These are phyloP conservation scores for Arenaria interpres DNA, from an alignment of 2,113 vertebrate genomes.

Conservation along the genomic window DNA sequence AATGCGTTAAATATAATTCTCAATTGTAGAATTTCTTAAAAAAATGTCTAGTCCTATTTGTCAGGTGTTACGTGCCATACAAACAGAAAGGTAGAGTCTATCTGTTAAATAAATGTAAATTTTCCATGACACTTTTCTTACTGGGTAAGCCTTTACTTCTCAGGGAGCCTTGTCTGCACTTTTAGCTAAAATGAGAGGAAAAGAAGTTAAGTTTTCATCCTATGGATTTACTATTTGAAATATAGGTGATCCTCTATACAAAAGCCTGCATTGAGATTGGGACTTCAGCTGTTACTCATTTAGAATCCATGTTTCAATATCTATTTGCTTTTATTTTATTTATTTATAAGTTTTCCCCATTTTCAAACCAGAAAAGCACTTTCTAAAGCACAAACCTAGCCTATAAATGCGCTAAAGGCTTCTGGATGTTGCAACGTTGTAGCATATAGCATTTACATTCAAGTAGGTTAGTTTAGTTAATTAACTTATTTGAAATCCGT, in stretches of 20 bases:
- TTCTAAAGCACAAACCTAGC: not conserved
- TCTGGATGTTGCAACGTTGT: not conserved
- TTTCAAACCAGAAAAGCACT: not conserved
- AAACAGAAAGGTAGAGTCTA: not conserved
- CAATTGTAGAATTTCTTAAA: not conserved
- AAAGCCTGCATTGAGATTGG: not conserved
- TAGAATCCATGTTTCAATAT: not conserved
- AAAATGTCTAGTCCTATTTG: not conserved
- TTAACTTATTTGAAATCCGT: not conserved
- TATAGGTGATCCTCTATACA: not conserved
- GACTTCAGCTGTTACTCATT: not conserved
- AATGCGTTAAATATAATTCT: not conserved
- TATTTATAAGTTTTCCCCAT: not conserved
- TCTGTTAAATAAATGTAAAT: not conserved
- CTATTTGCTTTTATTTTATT: not conserved
- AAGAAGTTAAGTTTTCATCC: not conserved
- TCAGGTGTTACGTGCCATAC: not conserved
- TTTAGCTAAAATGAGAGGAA: not conserved
- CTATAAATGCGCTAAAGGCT: not conserved
- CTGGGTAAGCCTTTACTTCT: not conserved
- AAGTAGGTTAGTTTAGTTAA: not conserved
- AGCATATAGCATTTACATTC: not conserved
- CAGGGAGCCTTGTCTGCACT: not conserved
- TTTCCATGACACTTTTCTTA: not conserved
- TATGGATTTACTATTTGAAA: not conserved